Base-by-base conservation (phyloP, 2,797 vertebrate genomes). In the Paedocypris micromegethes region DNA sequence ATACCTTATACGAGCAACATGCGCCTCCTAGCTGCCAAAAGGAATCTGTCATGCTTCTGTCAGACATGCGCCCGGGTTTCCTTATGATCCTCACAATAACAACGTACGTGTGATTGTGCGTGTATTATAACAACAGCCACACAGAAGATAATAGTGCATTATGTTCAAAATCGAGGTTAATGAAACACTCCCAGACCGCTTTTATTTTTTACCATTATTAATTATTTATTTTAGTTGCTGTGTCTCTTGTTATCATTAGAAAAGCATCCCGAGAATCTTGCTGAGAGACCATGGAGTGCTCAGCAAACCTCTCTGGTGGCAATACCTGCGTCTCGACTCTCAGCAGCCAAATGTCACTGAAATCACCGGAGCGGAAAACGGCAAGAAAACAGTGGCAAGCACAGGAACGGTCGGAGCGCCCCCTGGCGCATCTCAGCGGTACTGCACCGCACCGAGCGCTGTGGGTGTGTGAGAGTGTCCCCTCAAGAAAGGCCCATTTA, bases 1-100 rank as follows among this genome's bases (percentile, higher is more conserved):
- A 38, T 3, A 6, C n/a, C 7, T 4, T 8, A 56, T 60, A 72
- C 72, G 80, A 86, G 78, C 39, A 75, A 63, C 77, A 85, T 65
- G 66, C 82, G 90, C 84, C 90, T 80, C 84, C 86, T 90, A 86
- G 82, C 72, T 84, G 80, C 38, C 38, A 0, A 41, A 57, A 46
- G 3, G 5, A 3, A 52, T 64, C 39, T 57, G 50, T 61, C 53
- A 58, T 79, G 69, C 72, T 4, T 9, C 55, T 44, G 50, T 62
- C 64, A 52, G 48, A 64, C 68, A 64, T 55, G 54, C 64, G 64
- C 46, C 40, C n/a, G 47, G 54, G 8, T 48, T 44, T 63, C 47
- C 39, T 50, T 4, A 39, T 61, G n/a, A 23, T 23, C 23, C 23
- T 23, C 23, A 23, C 23, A 23, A n/a, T n/a, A n/a, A 23, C 23